Conservation (phyloP, 1,140 invertebrate genomes). For the Monochamus saltuarius region DNA sequence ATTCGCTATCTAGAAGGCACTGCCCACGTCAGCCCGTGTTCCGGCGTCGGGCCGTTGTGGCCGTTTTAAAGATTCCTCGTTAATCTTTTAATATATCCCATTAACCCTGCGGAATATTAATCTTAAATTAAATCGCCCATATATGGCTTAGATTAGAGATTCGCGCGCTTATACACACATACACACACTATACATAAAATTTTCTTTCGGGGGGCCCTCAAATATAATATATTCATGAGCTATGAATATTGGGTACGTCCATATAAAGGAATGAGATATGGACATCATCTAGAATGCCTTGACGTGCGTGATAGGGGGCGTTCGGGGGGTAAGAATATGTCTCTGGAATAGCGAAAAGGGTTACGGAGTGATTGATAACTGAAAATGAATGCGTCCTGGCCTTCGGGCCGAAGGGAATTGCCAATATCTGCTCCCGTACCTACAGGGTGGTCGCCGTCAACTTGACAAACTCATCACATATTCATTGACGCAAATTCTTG, state of each 20-base stretch:
- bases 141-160: conserved; percentile 11
- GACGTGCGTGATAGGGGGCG: conserved; percentile 15
- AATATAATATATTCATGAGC: conserved; percentile 21
- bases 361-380: conserved; percentile 24
- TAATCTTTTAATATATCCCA: not conserved
- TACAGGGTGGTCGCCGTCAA: conserved; percentile 3
- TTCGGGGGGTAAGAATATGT: conserved; percentile 16
- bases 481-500: too few relatives aligned
- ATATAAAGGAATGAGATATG: conserved; percentile 26
- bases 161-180: not conserved
- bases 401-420: conserved; percentile 22
- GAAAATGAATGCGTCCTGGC: conserved; percentile 25
- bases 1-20: too few relatives aligned
- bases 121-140: conserved; percentile 20
- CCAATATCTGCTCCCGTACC: conserved; percentile 18
- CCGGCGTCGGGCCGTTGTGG: too few relatives aligned
- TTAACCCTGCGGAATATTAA: conserved; percentile 14
- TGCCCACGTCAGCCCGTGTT: too few relatives aligned
- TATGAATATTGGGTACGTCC: conserved; percentile 24
- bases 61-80: too few relatives aligned
- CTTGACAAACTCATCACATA: too few relatives aligned
- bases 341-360: conserved; percentile 21
- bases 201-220: conserved; percentile 18
- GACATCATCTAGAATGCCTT: conserved; percentile 26
- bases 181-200: conserved; percentile 20